These are phyloP conservation scores for Helicoverpa zea DNA, from an alignment of 1,140 invertebrate genomes.

Conservation along the genomic window DNA sequence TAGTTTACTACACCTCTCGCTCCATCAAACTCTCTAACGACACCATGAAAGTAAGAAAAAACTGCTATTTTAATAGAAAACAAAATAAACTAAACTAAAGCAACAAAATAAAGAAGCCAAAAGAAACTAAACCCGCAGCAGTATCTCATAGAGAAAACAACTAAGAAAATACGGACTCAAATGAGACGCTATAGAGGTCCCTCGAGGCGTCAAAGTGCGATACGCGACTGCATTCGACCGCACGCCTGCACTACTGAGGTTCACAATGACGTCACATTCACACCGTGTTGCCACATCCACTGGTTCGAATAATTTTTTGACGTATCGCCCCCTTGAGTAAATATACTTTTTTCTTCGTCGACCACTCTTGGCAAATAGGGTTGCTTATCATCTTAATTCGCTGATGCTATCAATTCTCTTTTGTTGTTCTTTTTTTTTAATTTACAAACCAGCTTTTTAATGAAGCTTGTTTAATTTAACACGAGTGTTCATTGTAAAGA, in stretches of 20 bases:
- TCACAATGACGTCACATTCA: slow-evolving; percentile 8
- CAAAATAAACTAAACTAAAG: not conserved
- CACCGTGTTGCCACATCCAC: slow-evolving; percentile 32
- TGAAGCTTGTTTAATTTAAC: too few species aligned
- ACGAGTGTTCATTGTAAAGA: too few species aligned
- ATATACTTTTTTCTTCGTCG: slow-evolving; percentile 72
- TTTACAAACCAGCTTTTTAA: not conserved
- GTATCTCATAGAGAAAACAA: slow-evolving; percentile 4
- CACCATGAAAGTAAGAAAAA: not conserved
- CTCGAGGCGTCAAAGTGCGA: slow-evolving; percentile 4
- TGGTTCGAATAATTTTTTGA: slow-evolving; percentile 73
- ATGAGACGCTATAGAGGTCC: slow-evolving; percentile 7
- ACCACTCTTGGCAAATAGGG: slow-evolving; percentile 63
- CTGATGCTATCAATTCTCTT: slow-evolving; percentile 38
- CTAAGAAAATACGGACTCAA: not conserved
- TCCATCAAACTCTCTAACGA: too few species aligned
- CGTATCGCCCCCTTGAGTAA: slow-evolving; percentile 69
- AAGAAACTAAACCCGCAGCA: not conserved
- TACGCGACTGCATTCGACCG: slow-evolving; percentile 18
- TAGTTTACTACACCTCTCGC: too few species aligned
- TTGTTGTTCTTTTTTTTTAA: not conserved
- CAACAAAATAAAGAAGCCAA: not conserved
- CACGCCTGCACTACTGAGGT: slow-evolving; percentile 12
- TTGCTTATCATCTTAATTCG: slow-evolving; percentile 52
- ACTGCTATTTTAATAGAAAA: not conserved